Conservation (phyloP, 2,797 vertebrate genomes). For the Rhodeus uyekii region DNA sequence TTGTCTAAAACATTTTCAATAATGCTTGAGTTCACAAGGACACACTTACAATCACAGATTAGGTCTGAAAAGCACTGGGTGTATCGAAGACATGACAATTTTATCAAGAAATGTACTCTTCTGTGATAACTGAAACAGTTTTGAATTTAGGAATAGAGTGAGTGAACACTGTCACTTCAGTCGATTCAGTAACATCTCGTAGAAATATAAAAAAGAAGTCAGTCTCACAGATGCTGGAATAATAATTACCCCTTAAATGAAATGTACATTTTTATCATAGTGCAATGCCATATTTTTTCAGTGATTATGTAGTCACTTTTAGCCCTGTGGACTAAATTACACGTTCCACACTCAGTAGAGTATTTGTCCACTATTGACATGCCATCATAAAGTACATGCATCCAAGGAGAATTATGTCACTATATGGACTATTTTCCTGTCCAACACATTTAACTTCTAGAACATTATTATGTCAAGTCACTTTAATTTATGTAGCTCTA, state of each 20-base stretch:
- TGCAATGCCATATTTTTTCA: not conserved
- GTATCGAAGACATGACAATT: not conserved
- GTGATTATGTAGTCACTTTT: not conserved
- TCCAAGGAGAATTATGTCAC: not conserved
- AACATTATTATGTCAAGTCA: too few species aligned
- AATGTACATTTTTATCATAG: not conserved
- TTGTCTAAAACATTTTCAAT: not conserved
- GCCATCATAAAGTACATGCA: not conserved
- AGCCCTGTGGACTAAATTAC: not conserved
- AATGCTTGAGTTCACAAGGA: not conserved
- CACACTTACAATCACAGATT: not conserved
- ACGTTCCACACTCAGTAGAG: not conserved
- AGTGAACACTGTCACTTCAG: not conserved
- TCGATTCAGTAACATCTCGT: not conserved
- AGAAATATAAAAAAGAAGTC: not conserved
- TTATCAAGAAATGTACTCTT: slow-evolving; percentile 2
- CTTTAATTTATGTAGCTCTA: too few species aligned
- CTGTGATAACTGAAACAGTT: not conserved
- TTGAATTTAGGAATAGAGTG: not conserved
- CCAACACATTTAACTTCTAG: not conserved
- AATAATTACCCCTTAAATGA: not conserved
- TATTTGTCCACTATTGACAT: not conserved
- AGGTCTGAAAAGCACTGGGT: not conserved
- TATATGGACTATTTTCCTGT: not conserved
- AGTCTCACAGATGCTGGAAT: not conserved